phyloP scores from a whole-genome alignment of 2,797 vertebrate species.

The Cygnus olor region DNA sequence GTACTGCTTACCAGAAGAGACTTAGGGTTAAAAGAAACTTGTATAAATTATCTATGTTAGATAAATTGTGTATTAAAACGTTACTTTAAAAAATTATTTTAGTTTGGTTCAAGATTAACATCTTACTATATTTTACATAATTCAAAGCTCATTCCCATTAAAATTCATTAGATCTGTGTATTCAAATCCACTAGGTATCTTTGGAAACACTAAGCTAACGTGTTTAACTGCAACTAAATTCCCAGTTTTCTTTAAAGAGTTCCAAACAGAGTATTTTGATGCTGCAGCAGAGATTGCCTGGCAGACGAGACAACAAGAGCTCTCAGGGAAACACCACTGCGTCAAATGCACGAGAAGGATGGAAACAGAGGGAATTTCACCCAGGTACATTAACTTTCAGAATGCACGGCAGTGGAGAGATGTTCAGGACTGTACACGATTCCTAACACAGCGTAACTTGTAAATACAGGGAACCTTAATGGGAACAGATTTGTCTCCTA shows the following conservation, averaged over 20 bases:
- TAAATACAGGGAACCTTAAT: slow-evolving; percentile 52
- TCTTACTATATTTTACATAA: slow-evolving; percentile 62
- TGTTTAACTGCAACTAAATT: slow-evolving; percentile 25
- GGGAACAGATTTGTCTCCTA: slow-evolving; percentile 57
- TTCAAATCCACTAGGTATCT: slow-evolving; percentile 34
- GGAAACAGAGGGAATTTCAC: slow-evolving; percentile 35
- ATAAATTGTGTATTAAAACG: slow-evolving; percentile 63
- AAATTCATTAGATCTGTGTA: slow-evolving; percentile 61
- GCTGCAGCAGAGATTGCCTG: neutral
- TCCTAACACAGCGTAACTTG: slow-evolving; percentile 31
- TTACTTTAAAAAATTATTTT: slow-evolving; percentile 46
- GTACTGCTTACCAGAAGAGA: neutral
- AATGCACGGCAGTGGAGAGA: neutral
- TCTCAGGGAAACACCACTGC: neutral
- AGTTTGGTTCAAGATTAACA: slow-evolving; percentile 19
- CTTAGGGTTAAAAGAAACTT: neutral
- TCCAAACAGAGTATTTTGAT: neutral
- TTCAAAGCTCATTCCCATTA: slow-evolving; percentile 57
- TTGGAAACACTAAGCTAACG: neutral
- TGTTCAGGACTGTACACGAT: neutral
- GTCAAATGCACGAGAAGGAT: neutral
- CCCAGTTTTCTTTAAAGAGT: slow-evolving; percentile 4
- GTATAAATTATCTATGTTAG: slow-evolving; percentile 57
- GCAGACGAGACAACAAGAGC: neutral
- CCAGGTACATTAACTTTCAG: neutral